Evolutionary conservation across 92 coral and sea anemone genomes (phyloP), one percentile per base, ranked within the genome.

Genomic region (Siderastrea siderea): DNA sequence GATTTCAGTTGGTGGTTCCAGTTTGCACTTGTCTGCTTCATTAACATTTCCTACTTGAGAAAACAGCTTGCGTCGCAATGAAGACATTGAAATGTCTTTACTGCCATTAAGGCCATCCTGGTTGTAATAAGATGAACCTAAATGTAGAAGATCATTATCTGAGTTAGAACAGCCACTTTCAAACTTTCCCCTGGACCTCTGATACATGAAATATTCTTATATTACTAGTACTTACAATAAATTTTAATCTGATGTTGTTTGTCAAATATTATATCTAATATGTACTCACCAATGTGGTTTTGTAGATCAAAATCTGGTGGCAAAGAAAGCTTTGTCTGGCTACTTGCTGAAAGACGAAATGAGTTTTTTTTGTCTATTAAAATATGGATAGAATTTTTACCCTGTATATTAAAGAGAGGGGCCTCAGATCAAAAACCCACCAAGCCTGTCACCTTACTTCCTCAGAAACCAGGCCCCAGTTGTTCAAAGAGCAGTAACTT

Each of bases 61-160:
- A 79, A 97, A 97, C 13, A 97, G 97, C 76, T 97, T 97, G 26
- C 99, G 89, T 47, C 99, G 82, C 47, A 97, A 76, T 12, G 97
- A 94, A 14, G 99, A 95, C 57, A 92, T 69, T 70, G 98, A 95
- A n/a, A 93, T 55, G 60, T 97, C 96, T 80, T 74, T 97, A 46
- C 81, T 89, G 14, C 91, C 96, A 26, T 89, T 88, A 8, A 67
- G 81, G 14, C 84, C 91, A 51, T 78, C 88, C 47, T 79, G 68
- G 81, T 68, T 77, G 38, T 75, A 87, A 64, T 69, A 74, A 13
- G 81, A 68, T 75, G 82, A 66, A 50, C 76, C 94, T 85, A n/a
- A 43, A 67, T 71, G 6, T 26, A 17, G 10, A 74, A 52, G 52
- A 47, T 52, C 53, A 1, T 19, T 43, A 8, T 49, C 12, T 71